Percentiles rank a stretch among this genome's conserved stretches.
These are phyloP conservation scores for Dromas ardeola DNA, from an alignment of 2,113 vertebrate species.

Conservation along the genomic window DNA sequence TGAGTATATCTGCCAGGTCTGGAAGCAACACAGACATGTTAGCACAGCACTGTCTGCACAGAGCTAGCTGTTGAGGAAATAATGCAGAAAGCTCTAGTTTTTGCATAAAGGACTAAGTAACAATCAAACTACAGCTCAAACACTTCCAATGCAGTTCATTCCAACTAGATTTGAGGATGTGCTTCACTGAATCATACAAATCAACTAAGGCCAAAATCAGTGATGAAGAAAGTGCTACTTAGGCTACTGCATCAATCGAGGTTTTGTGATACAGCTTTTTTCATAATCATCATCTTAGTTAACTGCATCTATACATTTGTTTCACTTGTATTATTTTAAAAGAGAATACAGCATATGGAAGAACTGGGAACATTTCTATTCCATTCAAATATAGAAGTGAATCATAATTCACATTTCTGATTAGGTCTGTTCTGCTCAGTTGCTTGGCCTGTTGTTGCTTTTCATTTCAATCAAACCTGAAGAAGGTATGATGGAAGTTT, in stretches of 20 bases:
- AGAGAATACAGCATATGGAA: background rate
- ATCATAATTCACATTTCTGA: background rate
- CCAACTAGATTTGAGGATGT: background rate
- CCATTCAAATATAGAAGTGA: background rate
- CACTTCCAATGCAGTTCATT: background rate
- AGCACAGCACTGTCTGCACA: background rate
- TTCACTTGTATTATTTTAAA: background rate
- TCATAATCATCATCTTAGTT: background rate
- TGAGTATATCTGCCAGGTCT: background rate
- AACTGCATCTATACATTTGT: background rate
- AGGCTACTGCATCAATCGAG: background rate
- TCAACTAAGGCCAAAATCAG: background rate
- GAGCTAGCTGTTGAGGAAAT: background rate
- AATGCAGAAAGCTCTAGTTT: background rate
- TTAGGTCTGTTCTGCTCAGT: background rate
- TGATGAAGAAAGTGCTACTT: background rate
- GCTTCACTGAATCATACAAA: background rate
- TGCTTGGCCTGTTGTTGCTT: background rate
- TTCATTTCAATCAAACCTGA: background rate
- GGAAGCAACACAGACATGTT: background rate
- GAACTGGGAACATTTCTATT: background rate
- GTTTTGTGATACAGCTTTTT: background rate
- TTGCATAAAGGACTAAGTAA: background rate
- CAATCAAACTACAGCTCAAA: background rate
- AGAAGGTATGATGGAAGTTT: background rate